phyloP scores from a whole-genome alignment of 2,797 vertebrate species.

The Mus spretus region DNA sequence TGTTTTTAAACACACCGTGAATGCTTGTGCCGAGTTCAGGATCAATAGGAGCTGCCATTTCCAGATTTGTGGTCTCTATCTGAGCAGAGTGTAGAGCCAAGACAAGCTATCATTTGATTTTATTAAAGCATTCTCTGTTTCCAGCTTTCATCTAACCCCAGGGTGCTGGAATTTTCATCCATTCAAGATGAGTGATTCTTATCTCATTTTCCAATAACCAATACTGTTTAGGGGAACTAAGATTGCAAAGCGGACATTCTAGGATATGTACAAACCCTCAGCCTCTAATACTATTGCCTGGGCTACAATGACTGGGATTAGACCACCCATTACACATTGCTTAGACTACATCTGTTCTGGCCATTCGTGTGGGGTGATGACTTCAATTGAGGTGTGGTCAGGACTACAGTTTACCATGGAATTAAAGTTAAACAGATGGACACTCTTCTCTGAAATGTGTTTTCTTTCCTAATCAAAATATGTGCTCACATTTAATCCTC shows the following conservation, averaged over 20 bases:
- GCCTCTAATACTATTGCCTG: background rate
- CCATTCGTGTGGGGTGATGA: background rate
- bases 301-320: background rate
- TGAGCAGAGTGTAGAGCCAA: background rate
- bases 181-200: background rate
- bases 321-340: background rate
- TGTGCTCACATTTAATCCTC: background rate
- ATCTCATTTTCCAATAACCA: background rate
- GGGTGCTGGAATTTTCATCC: background rate
- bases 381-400: background rate
- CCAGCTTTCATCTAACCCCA: background rate
- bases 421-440: background rate
- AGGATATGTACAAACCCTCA: background rate
- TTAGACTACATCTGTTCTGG: background rate
- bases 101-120: slow-evolving; percentile 3
- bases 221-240: background rate
- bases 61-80: background rate
- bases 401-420: background rate
- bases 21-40: background rate
- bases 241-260: background rate
- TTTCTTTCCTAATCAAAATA: background rate
- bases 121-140: slow-evolving; percentile 36
- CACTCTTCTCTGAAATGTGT: background rate
- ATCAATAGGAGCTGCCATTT: background rate
- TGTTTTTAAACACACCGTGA: background rate